phyloP scores from a whole-genome alignment of 2,113 vertebrate genomes.

The Periophthalmodon schlosseri region DNA sequence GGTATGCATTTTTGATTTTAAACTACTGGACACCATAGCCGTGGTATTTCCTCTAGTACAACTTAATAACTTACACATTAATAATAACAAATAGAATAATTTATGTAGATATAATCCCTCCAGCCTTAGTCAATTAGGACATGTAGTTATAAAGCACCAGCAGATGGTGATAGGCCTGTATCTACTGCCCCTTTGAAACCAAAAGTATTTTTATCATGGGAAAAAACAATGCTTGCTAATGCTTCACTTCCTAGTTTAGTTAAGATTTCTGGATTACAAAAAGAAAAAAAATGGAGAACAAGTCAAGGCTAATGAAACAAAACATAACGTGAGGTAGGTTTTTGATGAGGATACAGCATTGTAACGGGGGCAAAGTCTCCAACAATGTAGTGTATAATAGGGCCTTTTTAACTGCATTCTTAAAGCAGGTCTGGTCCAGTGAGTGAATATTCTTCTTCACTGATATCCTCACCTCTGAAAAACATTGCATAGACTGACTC shows the following conservation, averaged over 20 bases:
- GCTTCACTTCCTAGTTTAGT: background rate
- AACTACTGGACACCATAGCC: background rate
- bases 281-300: too few species aligned
- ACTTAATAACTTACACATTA: background rate
- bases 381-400: background rate
- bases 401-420: background rate
- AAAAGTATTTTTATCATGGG: too few species aligned
- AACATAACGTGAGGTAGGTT: background rate
- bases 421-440: background rate
- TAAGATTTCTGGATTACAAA: too few species aligned
- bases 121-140: background rate
- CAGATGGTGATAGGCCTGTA: too few species aligned
- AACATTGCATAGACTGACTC: background rate
- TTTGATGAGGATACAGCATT: too few species aligned
- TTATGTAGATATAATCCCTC: background rate
- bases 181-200: background rate
- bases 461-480: background rate
- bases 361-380: too few species aligned
- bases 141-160: background rate
- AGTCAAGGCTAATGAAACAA: background rate
- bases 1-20: background rate
- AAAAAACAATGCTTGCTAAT: background rate
- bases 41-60: background rate
- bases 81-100: background rate
- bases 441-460: background rate